Evolutionary conservation across 2,113 vertebrate genomes (phyloP).

Genomic region (Sigmodon hispidus): DNA sequence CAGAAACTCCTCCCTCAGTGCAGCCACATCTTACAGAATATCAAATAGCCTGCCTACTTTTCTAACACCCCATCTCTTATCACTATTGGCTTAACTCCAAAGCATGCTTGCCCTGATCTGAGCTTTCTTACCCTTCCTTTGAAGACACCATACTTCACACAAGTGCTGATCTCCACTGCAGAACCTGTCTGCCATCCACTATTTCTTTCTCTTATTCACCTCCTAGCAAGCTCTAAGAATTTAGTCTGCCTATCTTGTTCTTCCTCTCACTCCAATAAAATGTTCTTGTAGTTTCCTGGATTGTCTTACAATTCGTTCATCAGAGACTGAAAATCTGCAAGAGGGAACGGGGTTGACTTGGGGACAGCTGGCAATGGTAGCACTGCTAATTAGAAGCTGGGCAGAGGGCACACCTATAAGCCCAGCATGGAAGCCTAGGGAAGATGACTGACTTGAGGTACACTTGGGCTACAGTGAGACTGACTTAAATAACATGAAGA

Average conservation of each 20-base stretch:
- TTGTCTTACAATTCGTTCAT: neutral
- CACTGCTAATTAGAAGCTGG: neutral
- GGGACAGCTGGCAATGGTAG: no score
- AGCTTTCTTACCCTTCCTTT: neutral
- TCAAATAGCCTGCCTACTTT: neutral
- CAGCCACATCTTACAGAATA: neutral
- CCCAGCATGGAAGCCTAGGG: neutral
- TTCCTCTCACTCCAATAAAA: neutral
- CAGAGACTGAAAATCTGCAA: neutral
- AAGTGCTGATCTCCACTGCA: neutral
- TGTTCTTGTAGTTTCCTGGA: neutral
- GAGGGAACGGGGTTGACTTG: no score
- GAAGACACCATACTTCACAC: neutral
- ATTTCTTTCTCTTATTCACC: no score
- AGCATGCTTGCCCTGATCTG: neutral
- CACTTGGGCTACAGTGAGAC: neutral
- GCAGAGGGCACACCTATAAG: neutral
- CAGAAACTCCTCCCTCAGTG: neutral
- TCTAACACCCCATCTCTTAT: neutral
- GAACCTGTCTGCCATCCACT: neutral
- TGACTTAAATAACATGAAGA: neutral
- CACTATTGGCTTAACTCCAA: neutral
- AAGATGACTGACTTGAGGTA: neutral
- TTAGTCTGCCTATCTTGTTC: neutral
- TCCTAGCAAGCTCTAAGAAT: neutral